A percentile compares a stretch with the other conserved stretches of the same genome.
Evolutionary conservation across 2,113 vertebrate genomes (phyloP).

Genomic region (Ramphastos sulfuratus): DNA sequence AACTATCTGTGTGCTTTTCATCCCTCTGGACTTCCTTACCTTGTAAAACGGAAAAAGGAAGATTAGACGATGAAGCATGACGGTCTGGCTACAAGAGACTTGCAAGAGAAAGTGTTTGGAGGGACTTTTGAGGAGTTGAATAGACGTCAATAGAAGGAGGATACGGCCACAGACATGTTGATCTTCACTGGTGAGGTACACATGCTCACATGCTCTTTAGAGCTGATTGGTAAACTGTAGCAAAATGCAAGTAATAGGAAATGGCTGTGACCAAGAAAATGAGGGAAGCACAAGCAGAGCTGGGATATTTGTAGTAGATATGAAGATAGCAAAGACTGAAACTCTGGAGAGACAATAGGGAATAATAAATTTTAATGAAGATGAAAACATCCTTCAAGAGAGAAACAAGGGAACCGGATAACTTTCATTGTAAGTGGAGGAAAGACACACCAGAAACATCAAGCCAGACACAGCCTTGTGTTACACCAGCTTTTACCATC

Average conservation of each 20-base stretch:
- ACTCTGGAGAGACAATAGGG: neutral
- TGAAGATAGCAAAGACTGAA: neutral
- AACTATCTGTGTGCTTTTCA: neutral
- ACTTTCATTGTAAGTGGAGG: neutral
- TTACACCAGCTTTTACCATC: neutral
- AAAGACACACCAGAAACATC: neutral
- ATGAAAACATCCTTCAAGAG: neutral
- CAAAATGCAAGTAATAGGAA: neutral
- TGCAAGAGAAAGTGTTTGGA: neutral
- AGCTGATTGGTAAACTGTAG: neutral
- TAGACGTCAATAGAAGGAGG: neutral
- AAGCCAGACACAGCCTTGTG: neutral
- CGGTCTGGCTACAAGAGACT: neutral
- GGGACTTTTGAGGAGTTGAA: neutral
- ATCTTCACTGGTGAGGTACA: neutral
- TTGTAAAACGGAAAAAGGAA: neutral
- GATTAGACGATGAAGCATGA: neutral
- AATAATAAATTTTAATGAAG: constrained; percentile 36
- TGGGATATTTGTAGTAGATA: neutral
- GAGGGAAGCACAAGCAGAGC: neutral
- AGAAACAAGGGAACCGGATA: neutral
- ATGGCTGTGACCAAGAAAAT: neutral
- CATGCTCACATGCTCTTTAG: neutral
- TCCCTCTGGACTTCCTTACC: neutral
- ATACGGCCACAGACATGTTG: neutral